Conservation (phyloP, 2,888 invertebrate species). For the Hirtodrosophila histrioides region DNA sequence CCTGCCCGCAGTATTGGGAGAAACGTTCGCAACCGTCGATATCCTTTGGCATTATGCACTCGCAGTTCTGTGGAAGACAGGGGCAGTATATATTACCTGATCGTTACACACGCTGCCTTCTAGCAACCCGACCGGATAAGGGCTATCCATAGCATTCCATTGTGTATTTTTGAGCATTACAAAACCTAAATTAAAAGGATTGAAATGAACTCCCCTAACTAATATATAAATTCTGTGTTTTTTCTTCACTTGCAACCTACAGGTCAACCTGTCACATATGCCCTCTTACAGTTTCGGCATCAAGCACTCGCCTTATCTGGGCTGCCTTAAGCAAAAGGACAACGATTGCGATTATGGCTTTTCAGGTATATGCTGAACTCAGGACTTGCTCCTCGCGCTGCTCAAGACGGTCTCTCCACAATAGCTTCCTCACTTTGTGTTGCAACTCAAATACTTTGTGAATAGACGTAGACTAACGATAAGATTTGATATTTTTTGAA, state of each 20-base stretch:
- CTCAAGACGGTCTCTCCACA: constrained; percentile 58
- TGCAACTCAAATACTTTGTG: constrained; percentile 45
- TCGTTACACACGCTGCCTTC: constrained; percentile 29
- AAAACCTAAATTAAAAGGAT: constrained; percentile 6
- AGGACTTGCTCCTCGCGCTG: constrained; percentile 35
- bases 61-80: constrained; percentile 87
- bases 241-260: not conserved
- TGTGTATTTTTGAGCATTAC: not conserved
- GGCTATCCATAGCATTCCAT: constrained; percentile 15
- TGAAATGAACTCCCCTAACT: constrained; percentile 4
- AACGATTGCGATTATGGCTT: constrained; percentile 73
- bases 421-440: constrained; percentile 50
- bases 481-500: constrained; percentile 64
- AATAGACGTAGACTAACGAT: constrained; percentile 52
- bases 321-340: constrained; percentile 83
- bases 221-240: not conserved
- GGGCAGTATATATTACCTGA: constrained; percentile 63
- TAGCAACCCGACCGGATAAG: constrained; percentile 42
- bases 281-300: constrained; percentile 93
- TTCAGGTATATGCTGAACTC: constrained; percentile 80
- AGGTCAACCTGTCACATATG: constrained; percentile 88
- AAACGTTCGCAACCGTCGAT: constrained; percentile 86
- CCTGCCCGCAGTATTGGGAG: constrained; percentile 67
- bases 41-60: constrained; percentile 93
- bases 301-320: constrained; percentile 92